These are phyloP conservation scores for Brotula barbata DNA, from an alignment of 2,797 vertebrate genomes.

Conservation along the genomic window DNA sequence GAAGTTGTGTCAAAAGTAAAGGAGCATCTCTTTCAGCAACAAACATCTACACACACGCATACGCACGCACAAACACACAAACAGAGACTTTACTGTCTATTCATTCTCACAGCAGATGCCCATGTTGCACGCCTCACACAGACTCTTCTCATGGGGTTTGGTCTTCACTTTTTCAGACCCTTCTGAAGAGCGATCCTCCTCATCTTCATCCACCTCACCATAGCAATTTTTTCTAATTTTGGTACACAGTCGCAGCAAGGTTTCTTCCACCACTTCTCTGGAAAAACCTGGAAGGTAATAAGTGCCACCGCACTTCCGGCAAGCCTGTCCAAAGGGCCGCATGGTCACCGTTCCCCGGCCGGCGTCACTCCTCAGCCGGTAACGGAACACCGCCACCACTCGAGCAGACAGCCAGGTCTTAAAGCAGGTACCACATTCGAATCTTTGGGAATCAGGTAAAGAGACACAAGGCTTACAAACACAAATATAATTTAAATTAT, in stretches of 20 bases:
- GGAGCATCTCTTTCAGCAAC: not conserved
- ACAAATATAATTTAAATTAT: no score
- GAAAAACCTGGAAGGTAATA: conserved; percentile 52
- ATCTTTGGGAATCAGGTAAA: conserved; percentile 43
- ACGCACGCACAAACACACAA: conserved; percentile 10
- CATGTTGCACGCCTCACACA: conserved; percentile 58
- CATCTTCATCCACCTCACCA: not conserved
- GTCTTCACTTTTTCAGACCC: conserved; percentile 19
- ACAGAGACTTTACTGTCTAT: not conserved
- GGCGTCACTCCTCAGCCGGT: conserved; percentile 44
- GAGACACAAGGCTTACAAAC: not conserved
- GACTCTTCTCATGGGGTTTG: conserved; percentile 53
- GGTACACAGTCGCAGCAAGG: conserved; percentile 42
- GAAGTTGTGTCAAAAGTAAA: not conserved
- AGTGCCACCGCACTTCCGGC: conserved; percentile 28
- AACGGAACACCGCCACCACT: conserved; percentile 62
- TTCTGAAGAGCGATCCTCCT: accelerated
- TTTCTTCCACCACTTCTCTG: conserved; percentile 2
- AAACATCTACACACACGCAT: conserved; percentile 11
- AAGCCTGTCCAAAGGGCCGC: conserved; percentile 68
- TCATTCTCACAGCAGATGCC: conserved; percentile 58
- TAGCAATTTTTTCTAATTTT: conserved; percentile 75
- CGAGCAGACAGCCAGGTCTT: conserved; percentile 65
- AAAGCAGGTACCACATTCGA: conserved; percentile 51
- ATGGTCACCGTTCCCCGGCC: conserved; percentile 61